Percentiles rank a stretch among this genome's conserved stretches.
Conservation (phyloP, 2,888 invertebrate genomes). For the Hofmannophila pseudospretella region DNA sequence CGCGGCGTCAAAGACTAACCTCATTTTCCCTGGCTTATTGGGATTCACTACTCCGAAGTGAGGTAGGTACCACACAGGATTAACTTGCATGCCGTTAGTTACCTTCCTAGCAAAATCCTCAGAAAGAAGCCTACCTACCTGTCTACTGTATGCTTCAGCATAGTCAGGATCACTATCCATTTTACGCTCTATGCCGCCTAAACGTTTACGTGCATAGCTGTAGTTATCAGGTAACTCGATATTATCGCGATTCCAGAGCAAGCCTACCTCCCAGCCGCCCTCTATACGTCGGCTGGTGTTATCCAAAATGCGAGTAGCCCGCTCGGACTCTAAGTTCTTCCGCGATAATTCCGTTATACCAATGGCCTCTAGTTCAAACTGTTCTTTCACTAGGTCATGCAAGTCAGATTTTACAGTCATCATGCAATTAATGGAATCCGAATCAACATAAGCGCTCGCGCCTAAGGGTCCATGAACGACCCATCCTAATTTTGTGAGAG, state of each 20-base stretch:
- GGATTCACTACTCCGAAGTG: constrained; percentile 26
- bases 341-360: not conserved
- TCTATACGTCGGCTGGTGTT: not conserved
- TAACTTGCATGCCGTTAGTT: not conserved
- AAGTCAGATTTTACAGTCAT: not conserved
- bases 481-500: constrained; percentile 9
- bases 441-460: not conserved
- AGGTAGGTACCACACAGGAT: constrained; percentile 25
- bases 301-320: not conserved
- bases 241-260: not conserved
- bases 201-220: not conserved
- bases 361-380: constrained; percentile 2
- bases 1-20: constrained; percentile 34
- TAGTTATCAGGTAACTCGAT: constrained; percentile 24
- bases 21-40: constrained; percentile 23
- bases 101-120: not conserved
- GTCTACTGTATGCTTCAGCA: not conserved
- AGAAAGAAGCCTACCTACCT: not conserved
- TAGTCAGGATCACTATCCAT: constrained; percentile 1
- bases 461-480: constrained; percentile 4
- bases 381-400: not conserved
- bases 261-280: constrained; percentile 1
- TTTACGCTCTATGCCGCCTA: not conserved
- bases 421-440: not conserved
- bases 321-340: not conserved